Evolutionary conservation across 2,113 vertebrate genomes (phyloP).

Genomic region (Micronycteris hirsuta): DNA sequence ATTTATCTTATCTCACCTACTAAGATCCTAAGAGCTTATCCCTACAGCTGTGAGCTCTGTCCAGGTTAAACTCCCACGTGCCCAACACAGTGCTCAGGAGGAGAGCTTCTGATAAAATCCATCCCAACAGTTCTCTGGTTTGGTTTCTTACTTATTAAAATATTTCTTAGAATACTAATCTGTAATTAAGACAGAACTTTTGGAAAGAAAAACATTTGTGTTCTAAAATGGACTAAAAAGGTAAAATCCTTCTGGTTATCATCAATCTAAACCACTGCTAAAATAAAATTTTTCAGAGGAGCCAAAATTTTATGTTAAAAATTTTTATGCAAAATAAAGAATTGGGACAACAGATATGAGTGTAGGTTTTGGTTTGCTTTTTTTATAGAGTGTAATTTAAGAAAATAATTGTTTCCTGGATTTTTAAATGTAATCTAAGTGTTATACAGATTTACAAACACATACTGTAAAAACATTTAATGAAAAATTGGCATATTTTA

Average conservation of each 20-base stretch:
- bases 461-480: not conserved
- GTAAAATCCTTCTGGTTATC: not conserved
- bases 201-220: constrained; percentile 4
- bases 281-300: constrained; percentile 8
- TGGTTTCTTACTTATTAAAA: not conserved
- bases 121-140: not conserved
- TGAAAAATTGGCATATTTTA: not conserved
- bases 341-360: not conserved
- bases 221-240: not conserved
- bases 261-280: not conserved
- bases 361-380: not conserved
- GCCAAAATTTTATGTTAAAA: not conserved
- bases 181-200: not conserved
- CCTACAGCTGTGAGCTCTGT: not conserved
- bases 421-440: not conserved
- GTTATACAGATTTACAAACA: not conserved
- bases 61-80: not conserved
- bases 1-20: not conserved
- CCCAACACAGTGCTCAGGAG: not conserved
- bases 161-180: constrained; percentile 25
- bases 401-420: constrained; percentile 1
- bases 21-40: too few species aligned
- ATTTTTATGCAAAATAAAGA: constrained; percentile 10
- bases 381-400: not conserved
- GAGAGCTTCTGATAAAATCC: not conserved